phyloP scores from a whole-genome alignment of 1,140 invertebrate genomes.

The Dolichoris vasculosae region DNA sequence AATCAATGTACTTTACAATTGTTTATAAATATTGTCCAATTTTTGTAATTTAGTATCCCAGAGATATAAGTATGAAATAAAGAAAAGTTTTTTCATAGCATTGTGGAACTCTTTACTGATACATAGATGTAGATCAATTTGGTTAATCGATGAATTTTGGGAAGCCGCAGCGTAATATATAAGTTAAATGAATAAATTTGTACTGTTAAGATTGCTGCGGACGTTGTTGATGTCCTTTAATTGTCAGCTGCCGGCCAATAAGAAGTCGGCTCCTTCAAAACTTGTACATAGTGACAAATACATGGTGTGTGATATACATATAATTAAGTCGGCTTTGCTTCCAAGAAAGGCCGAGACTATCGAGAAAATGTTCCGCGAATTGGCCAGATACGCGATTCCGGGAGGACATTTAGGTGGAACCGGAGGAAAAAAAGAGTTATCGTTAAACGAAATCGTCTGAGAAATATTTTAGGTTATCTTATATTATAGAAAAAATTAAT shows the following conservation, averaged over 20 bases:
- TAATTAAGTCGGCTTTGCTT: conserved; percentile 63
- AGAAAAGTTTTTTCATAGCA: conserved; percentile 24
- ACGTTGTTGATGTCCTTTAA: conserved; percentile 59
- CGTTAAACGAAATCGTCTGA: neutral
- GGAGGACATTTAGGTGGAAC: neutral
- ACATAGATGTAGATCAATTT: neutral
- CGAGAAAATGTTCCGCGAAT: conserved; percentile 60
- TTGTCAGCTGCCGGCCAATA: conserved; percentile 46
- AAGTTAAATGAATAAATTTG: conserved; percentile 63
- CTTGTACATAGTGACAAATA: conserved; percentile 64
- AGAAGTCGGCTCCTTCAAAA: conserved; percentile 39
- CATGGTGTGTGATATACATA: conserved; percentile 59
- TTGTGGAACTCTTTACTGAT: conserved; percentile 33
- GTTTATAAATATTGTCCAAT: conserved; percentile 31
- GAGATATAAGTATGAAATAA: neutral
- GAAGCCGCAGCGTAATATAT: neutral
- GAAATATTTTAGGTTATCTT: conserved; percentile 8
- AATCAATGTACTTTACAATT: conserved; percentile 15
- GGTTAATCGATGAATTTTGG: neutral
- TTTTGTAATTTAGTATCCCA: neutral
- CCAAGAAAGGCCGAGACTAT: conserved; percentile 60
- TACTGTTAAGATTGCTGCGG: conserved; percentile 55
- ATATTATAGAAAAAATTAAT: neutral
- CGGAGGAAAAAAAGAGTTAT: conserved; percentile 35
- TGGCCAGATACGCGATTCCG: conserved; percentile 51